phyloP scores from a whole-genome alignment of 92 coral and sea anemone genomes.

The Porites lobata region DNA sequence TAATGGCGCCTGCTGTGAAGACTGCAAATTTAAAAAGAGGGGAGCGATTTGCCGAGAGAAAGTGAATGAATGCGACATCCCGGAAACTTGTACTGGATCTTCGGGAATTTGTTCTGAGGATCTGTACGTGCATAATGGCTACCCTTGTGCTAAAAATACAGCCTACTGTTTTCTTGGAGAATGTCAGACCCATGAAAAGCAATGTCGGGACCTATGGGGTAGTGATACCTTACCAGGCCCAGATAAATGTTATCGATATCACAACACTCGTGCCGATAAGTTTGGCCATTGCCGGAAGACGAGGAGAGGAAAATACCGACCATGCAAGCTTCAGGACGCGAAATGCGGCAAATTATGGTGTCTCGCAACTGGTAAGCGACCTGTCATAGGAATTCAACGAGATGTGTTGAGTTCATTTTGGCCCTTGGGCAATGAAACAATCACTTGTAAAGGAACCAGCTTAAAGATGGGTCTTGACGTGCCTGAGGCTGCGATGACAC shows the following conservation, averaged over 20 bases:
- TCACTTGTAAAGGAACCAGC: constrained; percentile 42
- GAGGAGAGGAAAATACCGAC: constrained; percentile 29
- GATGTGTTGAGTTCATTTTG: constrained; percentile 38
- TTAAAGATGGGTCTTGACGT: constrained; percentile 30
- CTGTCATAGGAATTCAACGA: constrained; percentile 32
- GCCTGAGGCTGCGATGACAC: constrained; percentile 41
- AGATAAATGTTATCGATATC: constrained; percentile 37
- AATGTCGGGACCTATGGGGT: constrained; percentile 72
- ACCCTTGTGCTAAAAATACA: constrained; percentile 45
- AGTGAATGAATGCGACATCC: constrained; percentile 57
- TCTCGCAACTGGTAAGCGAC: constrained; percentile 7
- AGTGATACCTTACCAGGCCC: constrained; percentile 56
- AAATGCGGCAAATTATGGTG: constrained; percentile 54
- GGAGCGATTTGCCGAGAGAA: constrained; percentile 45
- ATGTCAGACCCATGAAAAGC: constrained; percentile 61
- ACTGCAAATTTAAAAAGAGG: constrained; percentile 50
- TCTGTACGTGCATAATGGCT: constrained; percentile 53
- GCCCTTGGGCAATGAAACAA: background rate
- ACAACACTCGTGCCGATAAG: constrained; percentile 38
- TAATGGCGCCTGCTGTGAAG: constrained; percentile 70
- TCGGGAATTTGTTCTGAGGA: constrained; percentile 58
- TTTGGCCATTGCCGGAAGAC: constrained; percentile 41
- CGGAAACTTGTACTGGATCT: constrained; percentile 51
- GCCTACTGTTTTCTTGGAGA: constrained; percentile 65
- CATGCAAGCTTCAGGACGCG: constrained; percentile 28